These are phyloP conservation scores for Operophtera brumata DNA, from an alignment of 2,888 invertebrate species.

Conservation along the genomic window DNA sequence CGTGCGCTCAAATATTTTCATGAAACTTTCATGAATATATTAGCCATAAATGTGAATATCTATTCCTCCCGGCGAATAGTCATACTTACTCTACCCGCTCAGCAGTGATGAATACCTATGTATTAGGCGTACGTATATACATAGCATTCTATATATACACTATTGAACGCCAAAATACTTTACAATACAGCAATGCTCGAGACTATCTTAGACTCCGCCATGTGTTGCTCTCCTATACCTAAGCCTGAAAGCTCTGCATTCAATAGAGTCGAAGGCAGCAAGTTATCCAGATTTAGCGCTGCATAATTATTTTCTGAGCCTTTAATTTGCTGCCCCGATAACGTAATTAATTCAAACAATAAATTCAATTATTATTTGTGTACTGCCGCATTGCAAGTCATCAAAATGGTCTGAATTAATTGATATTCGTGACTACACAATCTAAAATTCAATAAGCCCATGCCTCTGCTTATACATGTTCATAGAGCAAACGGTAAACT, in stretches of 20 bases:
- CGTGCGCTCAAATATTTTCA: conserved; percentile 72
- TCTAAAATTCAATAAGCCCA: conserved; percentile 26
- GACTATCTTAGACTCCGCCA: too few relatives aligned
- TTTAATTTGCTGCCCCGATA: background rate
- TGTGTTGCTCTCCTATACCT: too few relatives aligned
- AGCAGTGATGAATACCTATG: background rate
- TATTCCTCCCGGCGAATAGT: conserved; percentile 56
- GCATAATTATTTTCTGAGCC: background rate
- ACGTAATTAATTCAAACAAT: background rate
- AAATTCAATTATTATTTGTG: background rate
- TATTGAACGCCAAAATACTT: too few relatives aligned
- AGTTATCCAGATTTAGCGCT: too few relatives aligned
- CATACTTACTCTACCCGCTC: conserved; percentile 25
- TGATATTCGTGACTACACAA: conserved; percentile 9
- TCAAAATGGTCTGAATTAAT: conserved; percentile 9
- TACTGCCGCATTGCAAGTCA: background rate
- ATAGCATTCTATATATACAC: too few relatives aligned
- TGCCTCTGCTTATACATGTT: conserved; percentile 20
- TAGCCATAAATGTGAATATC: conserved; percentile 80
- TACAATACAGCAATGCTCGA: too few relatives aligned
- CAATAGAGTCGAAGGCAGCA: background rate
- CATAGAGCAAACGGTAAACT: conserved; percentile 27
- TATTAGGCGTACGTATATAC: too few relatives aligned
- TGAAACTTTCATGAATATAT: conserved; percentile 80
- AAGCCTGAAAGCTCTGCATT: too few relatives aligned